phyloP scores from a whole-genome alignment of 2,888 invertebrate genomes.

The Chymomyza fuscimana region DNA sequence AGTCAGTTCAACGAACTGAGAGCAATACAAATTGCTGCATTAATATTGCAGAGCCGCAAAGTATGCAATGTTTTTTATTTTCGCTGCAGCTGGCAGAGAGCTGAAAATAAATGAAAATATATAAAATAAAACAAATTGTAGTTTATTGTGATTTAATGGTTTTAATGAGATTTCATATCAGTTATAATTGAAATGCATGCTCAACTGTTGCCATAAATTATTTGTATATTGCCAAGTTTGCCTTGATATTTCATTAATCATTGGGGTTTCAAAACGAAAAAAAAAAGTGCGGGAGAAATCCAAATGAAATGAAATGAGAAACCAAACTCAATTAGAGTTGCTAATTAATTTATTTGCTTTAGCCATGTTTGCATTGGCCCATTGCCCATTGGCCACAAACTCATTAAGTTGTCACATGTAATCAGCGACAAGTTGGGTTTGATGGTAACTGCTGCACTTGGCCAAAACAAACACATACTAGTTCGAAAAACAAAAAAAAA shows the following conservation, averaged over 20 bases:
- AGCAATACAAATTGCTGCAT: background rate
- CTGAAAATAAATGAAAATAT: background rate
- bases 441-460: slow-evolving; percentile 24
- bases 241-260: background rate
- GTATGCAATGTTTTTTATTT: background rate
- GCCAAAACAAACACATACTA: background rate
- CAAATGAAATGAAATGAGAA: background rate
- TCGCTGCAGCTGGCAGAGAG: background rate
- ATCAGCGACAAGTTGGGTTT: slow-evolving; percentile 59
- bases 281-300: background rate
- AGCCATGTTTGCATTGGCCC: slow-evolving; percentile 53
- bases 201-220: background rate
- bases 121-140: background rate
- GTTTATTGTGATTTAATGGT: background rate
- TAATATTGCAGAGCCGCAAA: background rate
- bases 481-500: background rate
- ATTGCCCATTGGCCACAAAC: slow-evolving; percentile 58
- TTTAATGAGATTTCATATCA: background rate
- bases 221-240: background rate
- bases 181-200: background rate
- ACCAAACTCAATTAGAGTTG: slow-evolving; percentile 67
- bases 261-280: background rate
- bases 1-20: slow-evolving; percentile 2
- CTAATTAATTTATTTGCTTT: slow-evolving; percentile 72
- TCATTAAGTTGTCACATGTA: slow-evolving; percentile 74